Percentiles rank a stretch among this genome's conserved stretches.
phyloP scores from a whole-genome alignment of 2,797 vertebrate species.

The Poeciliopsis paucimaculata region DNA sequence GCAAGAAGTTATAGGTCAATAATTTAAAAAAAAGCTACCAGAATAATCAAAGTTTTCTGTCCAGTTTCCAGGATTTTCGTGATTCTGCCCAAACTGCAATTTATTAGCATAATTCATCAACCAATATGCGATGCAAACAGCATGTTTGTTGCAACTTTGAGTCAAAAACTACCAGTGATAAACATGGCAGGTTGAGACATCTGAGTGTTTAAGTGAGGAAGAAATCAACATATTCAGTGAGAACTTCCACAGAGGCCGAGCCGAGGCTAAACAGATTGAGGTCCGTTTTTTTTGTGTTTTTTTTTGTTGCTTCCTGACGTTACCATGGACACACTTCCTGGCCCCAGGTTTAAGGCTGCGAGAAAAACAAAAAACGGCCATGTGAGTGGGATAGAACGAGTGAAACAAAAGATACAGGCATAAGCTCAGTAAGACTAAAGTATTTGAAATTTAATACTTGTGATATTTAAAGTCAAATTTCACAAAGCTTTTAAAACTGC shows the following conservation, averaged over 20 bases:
- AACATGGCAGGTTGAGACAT: background rate
- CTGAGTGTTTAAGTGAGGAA: background rate
- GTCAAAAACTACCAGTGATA: background rate
- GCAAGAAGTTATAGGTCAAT: conserved; percentile 53
- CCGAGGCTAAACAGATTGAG: conserved; percentile 35
- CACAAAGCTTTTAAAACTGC: background rate
- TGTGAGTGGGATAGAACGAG: conserved; percentile 13
- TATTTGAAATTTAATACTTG: too few relatives aligned
- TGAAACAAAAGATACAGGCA: background rate
- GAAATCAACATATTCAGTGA: conserved; percentile 14
- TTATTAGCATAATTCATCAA: conserved; percentile 6
- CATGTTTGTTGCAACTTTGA: background rate
- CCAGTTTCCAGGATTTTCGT: background rate
- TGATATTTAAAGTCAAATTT: background rate
- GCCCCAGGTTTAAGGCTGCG: conserved; percentile 46
- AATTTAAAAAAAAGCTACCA: conserved; percentile 12
- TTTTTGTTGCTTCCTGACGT: conserved; percentile 61
- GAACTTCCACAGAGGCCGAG: conserved; percentile 43
- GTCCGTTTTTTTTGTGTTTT: background rate
- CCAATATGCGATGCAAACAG: background rate
- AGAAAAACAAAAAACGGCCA: conserved; percentile 47
- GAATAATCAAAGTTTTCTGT: conserved; percentile 3
- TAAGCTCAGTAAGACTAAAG: too few relatives aligned
- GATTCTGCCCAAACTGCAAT: background rate
- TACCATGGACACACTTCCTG: conserved; percentile 71